Evolutionary conservation across 2,113 vertebrate genomes (phyloP).

Genomic region (Strix uralensis): DNA sequence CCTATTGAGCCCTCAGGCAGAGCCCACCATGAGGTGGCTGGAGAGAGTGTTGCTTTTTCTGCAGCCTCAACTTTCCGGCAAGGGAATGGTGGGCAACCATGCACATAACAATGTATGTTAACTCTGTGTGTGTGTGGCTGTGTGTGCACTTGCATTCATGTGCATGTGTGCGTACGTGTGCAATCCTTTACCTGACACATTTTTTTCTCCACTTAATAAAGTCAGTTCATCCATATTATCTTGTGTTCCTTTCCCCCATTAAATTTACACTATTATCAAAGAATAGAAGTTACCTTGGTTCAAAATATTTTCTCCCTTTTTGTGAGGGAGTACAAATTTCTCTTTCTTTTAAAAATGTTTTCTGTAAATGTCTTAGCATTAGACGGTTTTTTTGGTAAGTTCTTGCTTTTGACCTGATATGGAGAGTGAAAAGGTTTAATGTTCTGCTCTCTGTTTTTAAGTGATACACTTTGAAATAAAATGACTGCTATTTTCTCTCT

Average conservation of each 20-base stretch:
- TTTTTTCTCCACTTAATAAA: not conserved
- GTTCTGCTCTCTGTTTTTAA: not conserved
- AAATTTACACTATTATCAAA: not conserved
- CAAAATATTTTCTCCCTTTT: not conserved
- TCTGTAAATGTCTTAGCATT: not conserved
- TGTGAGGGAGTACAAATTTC: not conserved
- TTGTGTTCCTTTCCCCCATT: not conserved
- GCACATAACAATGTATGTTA: not conserved
- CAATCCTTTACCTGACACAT: not conserved
- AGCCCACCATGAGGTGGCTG: accelerated
- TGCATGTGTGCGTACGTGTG: no score
- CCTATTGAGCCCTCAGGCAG: not conserved
- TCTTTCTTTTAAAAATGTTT: not conserved
- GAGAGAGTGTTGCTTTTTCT: not conserved
- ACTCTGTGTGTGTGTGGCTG: not conserved
- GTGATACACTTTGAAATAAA: not conserved
- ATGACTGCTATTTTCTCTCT: not conserved
- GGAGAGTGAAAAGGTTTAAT: not conserved
- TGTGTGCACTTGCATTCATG: accelerated
- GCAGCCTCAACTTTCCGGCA: not conserved
- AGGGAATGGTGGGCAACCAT: not conserved
- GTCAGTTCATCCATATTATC: not conserved
- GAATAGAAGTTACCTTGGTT: not conserved
- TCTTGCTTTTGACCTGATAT: not conserved
- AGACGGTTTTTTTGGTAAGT: not conserved